Base-by-base conservation (phyloP, 2,797 vertebrate species). In the Danio jaintianensis region DNA sequence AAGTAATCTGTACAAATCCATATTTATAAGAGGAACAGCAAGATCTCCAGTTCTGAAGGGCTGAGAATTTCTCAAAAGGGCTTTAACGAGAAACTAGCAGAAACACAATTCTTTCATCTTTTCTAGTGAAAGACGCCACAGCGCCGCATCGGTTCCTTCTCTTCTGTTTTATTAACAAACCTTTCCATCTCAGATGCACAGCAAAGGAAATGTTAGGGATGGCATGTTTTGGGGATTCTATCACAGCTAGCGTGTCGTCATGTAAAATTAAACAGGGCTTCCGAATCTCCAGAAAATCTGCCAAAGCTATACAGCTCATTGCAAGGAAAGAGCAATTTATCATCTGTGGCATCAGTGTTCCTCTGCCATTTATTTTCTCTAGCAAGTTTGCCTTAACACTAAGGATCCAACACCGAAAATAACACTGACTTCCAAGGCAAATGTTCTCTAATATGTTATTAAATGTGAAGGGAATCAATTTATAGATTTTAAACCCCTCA, bases 201-300 rank as follows among this genome's bases (percentile, higher is more conserved):
- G 1, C n/a, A 38, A 11, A 64, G n/a, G 48, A 79, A 76, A 67
- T 43, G 69, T 83, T 16, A 52, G 53, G 36, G 59, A 29, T 29
- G 9, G 52, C 66, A 53, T 53, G 10, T 80, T 82, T 53, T 52
- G 22, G 56, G 59, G 79, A 29, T 8, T 79, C 75, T 79, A 16
- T 62, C 59, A 68, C 18, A 81, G 48, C 43, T 20, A 64, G 42
- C 47, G 36, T 50, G 53, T 62, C 15, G 67, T 50, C 16, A 63
- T 78, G 73, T 77, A 48, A 80, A 80, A 80, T 82, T 79, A 67
- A 80, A 73, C 22, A 73, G 47, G 43, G 48, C 47, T 43, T 22
- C n/a, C 40, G 68, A 47, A 55, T 77, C 56, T 72, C 4, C 4
- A 73, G 29, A 61, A 71, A 72, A 42, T 18, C 40, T 7, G 73